Base-by-base conservation (phyloP, 2,113 vertebrate genomes). In the Ophthalmolycus amberensis region DNA sequence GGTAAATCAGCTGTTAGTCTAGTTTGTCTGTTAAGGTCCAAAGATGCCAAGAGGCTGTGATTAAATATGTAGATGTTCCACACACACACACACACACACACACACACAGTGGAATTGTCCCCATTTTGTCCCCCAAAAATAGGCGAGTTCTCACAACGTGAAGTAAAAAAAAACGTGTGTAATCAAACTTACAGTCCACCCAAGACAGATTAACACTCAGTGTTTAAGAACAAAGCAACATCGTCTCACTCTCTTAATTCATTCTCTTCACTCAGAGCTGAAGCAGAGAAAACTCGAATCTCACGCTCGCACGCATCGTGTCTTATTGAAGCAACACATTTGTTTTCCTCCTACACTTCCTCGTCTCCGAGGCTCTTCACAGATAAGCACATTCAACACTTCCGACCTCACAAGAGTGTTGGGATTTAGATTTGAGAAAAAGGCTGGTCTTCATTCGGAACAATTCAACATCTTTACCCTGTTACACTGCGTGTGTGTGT, bases 321-420 rank as follows among this genome's bases (percentile, higher is more conserved):
- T 79, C 44, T 56, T 10, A 27, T 34, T 62, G 46, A 50, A 22
- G 29, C 16, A 73, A 65, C 62, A 20, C 5, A 5, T 64, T 9
- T 38, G 50, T 77, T 46, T 72, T 25, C 42, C 25, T 40, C 38
- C 40, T 16, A 0, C 7, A 12, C 32, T 16, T 22, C 5, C 44
- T 69, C 48, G 6, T 75, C 25, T 75, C 42, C 27, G 8, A 1
- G n/a, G 27, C 69, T 80, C 59, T 66, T 29, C 68, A 18, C 37
- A 66, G 62, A 54, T 56, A 34, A 82, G 5, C 64, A 46, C 38
- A 70, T 8, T 3, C 10, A 64, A 71, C 72, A 59, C 52, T 59
- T 52, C 52, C 34, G 20, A 48, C 46, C 44, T 27, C 62, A 67
- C 50, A 52, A 3, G 40, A 48, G 44, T 15, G 20, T 16, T 1